phyloP scores from a whole-genome alignment of 2,797 vertebrate species.

The Danionella dracula region DNA sequence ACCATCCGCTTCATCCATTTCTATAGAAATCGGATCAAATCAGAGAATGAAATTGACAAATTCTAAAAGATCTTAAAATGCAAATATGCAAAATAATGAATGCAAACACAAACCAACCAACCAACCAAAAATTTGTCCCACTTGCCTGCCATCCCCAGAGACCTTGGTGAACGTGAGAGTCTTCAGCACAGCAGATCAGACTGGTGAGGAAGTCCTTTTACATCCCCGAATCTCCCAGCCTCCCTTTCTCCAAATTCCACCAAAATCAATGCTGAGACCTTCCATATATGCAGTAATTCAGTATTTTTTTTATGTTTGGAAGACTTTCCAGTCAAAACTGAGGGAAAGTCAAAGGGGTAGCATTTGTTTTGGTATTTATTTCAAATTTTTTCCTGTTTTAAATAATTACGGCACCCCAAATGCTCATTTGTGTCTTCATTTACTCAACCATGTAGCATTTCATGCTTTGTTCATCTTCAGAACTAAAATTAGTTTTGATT shows the following conservation, averaged over 20 bases:
- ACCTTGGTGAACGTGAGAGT: constrained; percentile 72
- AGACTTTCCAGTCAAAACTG: neutral
- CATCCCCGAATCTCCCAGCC: constrained; percentile 24
- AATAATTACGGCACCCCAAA: no score
- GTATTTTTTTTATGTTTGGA: constrained; percentile 3
- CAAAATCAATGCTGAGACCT: neutral
- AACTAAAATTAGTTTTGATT: no score
- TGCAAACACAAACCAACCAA: neutral
- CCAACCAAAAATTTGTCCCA: constrained; percentile 59
- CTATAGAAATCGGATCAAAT: neutral
- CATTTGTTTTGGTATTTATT: neutral
- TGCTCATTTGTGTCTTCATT: no score
- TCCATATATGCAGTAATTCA: neutral
- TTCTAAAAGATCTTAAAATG: neutral
- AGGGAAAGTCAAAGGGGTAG: constrained; percentile 1
- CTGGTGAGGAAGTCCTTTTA: constrained; percentile 69
- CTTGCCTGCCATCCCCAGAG: constrained; percentile 76
- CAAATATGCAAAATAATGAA: constrained; percentile 42
- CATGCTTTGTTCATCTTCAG: neutral
- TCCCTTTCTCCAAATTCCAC: neutral
- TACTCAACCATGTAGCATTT: neutral
- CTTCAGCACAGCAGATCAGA: constrained; percentile 71
- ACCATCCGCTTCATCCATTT: constrained; percentile 9
- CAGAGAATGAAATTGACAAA: neutral
- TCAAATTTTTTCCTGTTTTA: neutral